Evolutionary conservation across 2,797 vertebrate genomes (phyloP), one percentile per base, ranked within the genome.

Genomic region (Coilia nasus): DNA sequence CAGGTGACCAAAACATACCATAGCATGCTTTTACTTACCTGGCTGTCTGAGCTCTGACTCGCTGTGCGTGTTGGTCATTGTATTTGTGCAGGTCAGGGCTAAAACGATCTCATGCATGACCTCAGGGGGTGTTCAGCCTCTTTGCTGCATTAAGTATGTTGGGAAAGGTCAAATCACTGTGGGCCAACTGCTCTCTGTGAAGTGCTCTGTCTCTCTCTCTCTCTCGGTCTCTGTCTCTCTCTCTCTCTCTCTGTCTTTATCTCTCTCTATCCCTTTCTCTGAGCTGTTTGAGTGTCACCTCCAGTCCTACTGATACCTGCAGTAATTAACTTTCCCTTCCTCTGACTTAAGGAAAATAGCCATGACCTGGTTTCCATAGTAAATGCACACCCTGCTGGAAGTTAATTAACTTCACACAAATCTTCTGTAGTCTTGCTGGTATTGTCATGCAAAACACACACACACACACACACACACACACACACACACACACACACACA

Each of bases 331-430:
- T 44, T 62, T 83, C 83, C 67, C 28, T 50, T 71, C 62, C 44
- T 67, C 23, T 28, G 64, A 35, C 41, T 83, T 35, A 83, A 67
- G 71, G 62, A 25, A 83, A 83, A 83, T 46, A 67, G 83, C 41
- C 41, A 28, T 83, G 60, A 47, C 83, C 83, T 47, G 62, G 62
- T 83, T 83, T 83, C 83, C 60, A 83, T 83, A 62, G 83, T 50
- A 50, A 83, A 71, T 67, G 62, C 60, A 21, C 56, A 83, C 59
- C 44, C 31, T 50, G 60, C 44, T 21, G 17, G 41, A 44, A 28
- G 67, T 75, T 75, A 75, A 75, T 75, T 75, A 75, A 75, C 67
- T 75, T 75, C 31, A 75, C 67, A 75, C 67, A 75, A 75, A 75
- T 75, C 67, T 35, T 17, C 67, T 75, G 67, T 75, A 35, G 67